phyloP scores from a whole-genome alignment of 1,140 invertebrate species.

The Chironomus tepperi region DNA sequence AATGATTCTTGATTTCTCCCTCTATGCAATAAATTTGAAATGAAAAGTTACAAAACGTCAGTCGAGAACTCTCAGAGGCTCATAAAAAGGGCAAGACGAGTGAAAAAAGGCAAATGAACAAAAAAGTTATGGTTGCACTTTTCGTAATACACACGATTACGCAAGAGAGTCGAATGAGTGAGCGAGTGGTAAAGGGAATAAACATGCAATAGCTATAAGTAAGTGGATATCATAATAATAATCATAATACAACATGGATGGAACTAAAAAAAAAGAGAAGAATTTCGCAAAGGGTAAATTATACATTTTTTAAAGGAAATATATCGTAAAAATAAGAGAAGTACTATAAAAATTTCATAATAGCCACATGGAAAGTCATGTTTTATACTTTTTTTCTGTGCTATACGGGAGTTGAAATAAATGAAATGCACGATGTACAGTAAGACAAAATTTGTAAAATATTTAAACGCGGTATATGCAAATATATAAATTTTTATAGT shows the following conservation, averaged over 20 bases:
- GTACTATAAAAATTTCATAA: slow-evolving; percentile 1
- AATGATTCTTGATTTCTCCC: not conserved
- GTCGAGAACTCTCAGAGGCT: not conserved
- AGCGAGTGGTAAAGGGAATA: no score
- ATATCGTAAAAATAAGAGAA: slow-evolving; percentile 9
- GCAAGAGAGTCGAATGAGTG: no score
- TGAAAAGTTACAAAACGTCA: not conserved
- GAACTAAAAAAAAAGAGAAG: no score
- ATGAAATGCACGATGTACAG: not conserved
- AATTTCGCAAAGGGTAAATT: no score
- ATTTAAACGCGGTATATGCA: slow-evolving; percentile 7
- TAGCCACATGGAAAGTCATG: not conserved
- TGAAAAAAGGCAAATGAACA: no score
- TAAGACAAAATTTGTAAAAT: slow-evolving; percentile 3
- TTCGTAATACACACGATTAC: no score
- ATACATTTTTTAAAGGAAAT: not conserved
- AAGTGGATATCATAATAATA: no score
- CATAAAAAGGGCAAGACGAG: not conserved
- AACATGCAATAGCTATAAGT: no score
- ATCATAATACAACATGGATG: no score
- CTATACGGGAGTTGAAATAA: not conserved
- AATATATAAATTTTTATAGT: slow-evolving; percentile 15
- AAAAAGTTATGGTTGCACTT: no score
- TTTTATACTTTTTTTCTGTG: slow-evolving; percentile 1
- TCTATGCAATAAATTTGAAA: not conserved